Conservation (phyloP, 2,113 vertebrate genomes). For the Brachyhypopomus gauderio region DNA sequence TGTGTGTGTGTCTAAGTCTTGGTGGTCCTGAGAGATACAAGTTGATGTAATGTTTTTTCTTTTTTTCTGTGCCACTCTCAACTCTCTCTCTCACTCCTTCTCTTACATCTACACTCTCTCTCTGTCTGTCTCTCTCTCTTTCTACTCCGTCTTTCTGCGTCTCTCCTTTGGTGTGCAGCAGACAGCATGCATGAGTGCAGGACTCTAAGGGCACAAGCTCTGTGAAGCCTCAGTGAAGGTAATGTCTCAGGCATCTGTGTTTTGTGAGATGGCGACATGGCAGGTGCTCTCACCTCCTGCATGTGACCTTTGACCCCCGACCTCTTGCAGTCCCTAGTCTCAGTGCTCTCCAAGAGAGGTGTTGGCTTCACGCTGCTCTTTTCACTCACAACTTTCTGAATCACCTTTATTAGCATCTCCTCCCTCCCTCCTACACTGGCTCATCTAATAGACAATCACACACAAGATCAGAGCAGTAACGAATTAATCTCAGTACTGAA, state of each 20-base stretch:
- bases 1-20: not conserved
- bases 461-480: slow-evolving; percentile 15
- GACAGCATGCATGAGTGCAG: not conserved
- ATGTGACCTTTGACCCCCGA: slow-evolving; percentile 12
- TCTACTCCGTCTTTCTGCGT: not conserved
- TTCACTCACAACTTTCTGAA: slow-evolving; percentile 11
- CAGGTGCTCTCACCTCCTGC: slow-evolving; percentile 9
- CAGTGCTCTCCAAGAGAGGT: slow-evolving; percentile 19
- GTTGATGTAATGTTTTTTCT: slow-evolving; percentile 21
- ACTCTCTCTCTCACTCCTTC: not conserved
- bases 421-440: not conserved
- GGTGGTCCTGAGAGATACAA: slow-evolving; percentile 27
- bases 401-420: slow-evolving; percentile 1
- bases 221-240: slow-evolving; percentile 31
- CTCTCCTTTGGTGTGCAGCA: slow-evolving; percentile 10
- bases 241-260: slow-evolving; percentile 44
- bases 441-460: not conserved
- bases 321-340: not conserved
- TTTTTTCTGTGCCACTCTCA: not conserved
- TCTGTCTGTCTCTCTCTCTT: not conserved
- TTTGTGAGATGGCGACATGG: not conserved
- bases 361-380: slow-evolving; percentile 31
- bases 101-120: not conserved
- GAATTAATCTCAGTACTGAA: too few species aligned
- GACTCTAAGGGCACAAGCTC: slow-evolving; percentile 39